Conservation (phyloP, 2,888 invertebrate species). For the Caenorhabditis sp. region DNA sequence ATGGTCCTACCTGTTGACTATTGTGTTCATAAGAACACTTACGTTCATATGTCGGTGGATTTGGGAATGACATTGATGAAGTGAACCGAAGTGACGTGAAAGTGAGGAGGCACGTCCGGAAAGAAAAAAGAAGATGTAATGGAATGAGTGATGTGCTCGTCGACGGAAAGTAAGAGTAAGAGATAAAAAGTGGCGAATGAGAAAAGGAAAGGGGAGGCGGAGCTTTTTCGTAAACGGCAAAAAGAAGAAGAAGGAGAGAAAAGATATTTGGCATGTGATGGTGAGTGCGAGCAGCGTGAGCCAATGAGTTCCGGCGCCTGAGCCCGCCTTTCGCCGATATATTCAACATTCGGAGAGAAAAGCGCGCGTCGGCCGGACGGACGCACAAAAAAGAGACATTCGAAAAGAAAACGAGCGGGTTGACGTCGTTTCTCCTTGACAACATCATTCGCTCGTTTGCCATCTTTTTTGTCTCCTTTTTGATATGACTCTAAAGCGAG, state of each 20-base stretch:
- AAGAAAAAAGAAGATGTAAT: conserved; percentile 22
- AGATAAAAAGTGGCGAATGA: conserved; percentile 24
- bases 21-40: background rate
- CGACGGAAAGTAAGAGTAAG: conserved; percentile 15
- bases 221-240: conserved; percentile 48
- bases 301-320: conserved; percentile 42
- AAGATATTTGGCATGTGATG: conserved; percentile 52
- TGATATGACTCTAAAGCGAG: too few relatives aligned
- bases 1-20: background rate
- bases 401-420: background rate
- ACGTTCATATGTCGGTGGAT: conserved; percentile 44
- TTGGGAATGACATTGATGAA: conserved; percentile 30
- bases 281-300: conserved; percentile 36
- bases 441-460: too few relatives aligned
- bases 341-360: conserved; percentile 3
- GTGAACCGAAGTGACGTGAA: background rate
- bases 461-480: too few relatives aligned
- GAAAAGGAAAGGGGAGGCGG: conserved; percentile 12
- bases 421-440: background rate
- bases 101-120: background rate
- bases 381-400: background rate
- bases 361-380: background rate
- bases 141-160: conserved; percentile 8
- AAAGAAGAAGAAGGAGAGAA: conserved; percentile 5
- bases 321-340: background rate